A percentile compares a stretch with the other conserved stretches of the same genome.
These are phyloP conservation scores for Phocoena sinus DNA, from an alignment of 2,113 vertebrate genomes.

Conservation along the genomic window DNA sequence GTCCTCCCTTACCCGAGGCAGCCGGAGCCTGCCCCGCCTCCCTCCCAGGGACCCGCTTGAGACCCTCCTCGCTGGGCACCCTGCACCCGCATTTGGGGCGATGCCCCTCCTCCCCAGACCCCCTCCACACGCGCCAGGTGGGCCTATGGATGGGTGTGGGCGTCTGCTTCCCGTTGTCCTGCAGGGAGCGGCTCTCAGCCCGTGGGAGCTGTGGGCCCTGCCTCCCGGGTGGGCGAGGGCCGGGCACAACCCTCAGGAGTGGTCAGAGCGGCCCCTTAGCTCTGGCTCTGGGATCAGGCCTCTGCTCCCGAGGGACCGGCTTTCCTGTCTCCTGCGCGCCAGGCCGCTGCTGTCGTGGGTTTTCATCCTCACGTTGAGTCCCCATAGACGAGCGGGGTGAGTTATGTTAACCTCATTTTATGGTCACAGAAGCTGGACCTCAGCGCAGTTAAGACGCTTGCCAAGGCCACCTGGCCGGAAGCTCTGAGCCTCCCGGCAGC, in stretches of 20 bases:
- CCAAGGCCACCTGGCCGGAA: not conserved
- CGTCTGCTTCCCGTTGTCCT: not conserved
- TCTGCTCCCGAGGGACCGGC: accelerated
- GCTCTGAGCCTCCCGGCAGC: not conserved
- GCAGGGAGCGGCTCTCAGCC: not conserved
- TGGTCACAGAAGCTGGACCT: not conserved
- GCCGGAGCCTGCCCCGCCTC: not conserved
- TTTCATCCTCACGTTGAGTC: not conserved
- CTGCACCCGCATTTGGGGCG: accelerated
- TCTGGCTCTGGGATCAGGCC: not conserved
- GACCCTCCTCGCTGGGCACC: not conserved
- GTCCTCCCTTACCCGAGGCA: too few relatives aligned
- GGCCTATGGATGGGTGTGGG: not conserved
- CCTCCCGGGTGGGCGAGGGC: not conserved
- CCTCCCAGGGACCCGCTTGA: not conserved
- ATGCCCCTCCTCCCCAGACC: not conserved
- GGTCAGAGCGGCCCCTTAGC: not conserved
- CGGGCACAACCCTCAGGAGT: too few relatives aligned
- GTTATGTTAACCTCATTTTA: not conserved
- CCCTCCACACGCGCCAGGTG: too few relatives aligned
- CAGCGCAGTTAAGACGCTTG: not conserved
- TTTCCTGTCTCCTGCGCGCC: accelerated
- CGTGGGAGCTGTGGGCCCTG: not conserved
- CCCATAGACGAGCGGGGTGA: not conserved
- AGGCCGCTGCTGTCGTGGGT: not conserved